A percentile compares a stretch with the other conserved stretches of the same genome.
Evolutionary conservation across 2,797 vertebrate species (phyloP).

Genomic region (Melanotaenia trifasciata): DNA sequence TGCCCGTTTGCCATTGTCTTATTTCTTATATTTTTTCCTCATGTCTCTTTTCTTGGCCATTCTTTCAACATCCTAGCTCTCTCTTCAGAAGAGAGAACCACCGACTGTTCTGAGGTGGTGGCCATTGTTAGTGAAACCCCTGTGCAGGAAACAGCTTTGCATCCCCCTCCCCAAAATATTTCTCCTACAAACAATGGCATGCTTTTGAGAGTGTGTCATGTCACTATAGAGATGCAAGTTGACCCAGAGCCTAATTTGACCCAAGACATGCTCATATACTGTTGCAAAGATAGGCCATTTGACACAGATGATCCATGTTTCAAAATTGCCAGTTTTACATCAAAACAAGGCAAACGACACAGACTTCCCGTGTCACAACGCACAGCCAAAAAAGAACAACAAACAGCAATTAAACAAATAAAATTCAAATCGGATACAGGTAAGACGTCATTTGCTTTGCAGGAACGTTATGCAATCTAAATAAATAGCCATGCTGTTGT

Average conservation of each 20-base stretch:
- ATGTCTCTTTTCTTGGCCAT: conserved; percentile 73
- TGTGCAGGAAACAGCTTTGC: conserved; percentile 83
- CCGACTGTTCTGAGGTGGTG: conserved; percentile 64
- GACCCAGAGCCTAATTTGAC: conserved; percentile 23
- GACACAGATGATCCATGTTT: neutral
- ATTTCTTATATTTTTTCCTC: conserved; percentile 62
- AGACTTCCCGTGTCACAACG: neutral
- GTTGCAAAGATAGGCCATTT: neutral
- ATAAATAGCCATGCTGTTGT: neutral
- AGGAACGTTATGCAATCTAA: neutral
- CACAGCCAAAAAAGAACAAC: too few species aligned
- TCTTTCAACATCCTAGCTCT: conserved; percentile 77
- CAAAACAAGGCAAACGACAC: neutral
- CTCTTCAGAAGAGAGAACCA: conserved; percentile 72
- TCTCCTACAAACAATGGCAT: conserved; percentile 81
- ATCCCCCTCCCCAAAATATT: conserved; percentile 71
- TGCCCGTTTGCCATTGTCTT: conserved; percentile 65
- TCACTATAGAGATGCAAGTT: conserved; percentile 43
- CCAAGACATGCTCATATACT: conserved; percentile 13
- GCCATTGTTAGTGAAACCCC: conserved; percentile 76
- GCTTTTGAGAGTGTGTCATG: conserved; percentile 64
- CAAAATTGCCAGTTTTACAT: conserved; percentile 8
- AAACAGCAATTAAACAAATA: neutral
- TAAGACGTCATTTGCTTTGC: neutral
- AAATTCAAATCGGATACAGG: conserved; percentile 5